Evolutionary conservation across 2,113 vertebrate species (phyloP), one percentile per base, ranked within the genome.

Genomic region (Isurus oxyrinchus): DNA sequence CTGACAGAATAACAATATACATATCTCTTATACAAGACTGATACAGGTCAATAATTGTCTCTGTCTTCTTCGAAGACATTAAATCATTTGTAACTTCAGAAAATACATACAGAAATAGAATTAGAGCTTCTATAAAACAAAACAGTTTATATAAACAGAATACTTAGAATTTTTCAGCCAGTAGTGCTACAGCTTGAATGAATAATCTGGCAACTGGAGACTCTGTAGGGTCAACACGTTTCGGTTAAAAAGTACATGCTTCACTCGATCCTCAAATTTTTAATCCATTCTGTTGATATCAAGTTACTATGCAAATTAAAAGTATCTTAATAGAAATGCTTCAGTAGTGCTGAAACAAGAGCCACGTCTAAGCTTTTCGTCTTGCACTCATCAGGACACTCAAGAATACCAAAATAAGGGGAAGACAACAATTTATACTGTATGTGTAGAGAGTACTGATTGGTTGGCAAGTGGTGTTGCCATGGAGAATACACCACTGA

Each of bases 51-150:
- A 66, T 94, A 94, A 94, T 57, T 90, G 27, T 76, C 55, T 57
- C 31, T 63, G 90, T 94, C 90, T 94, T 94, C 90, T 94, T 63
- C 90, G 90, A 94, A 94, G 90, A 94, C 90, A 66, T 63, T 94
- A 63, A 63, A 94, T 61, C 90, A 63, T 40, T 63, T 44, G 40
- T n/a, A 59, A 91, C n/a, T 94, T 61, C 19, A 94, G 59, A 94
- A 94, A 94, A 63, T 94, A 94, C 90, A 61, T 93, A 84, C 81
- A 84, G 81, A 84, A 84, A 49, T 84, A 94, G 57, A n/a, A 94
- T 94, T 40, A 94, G 35, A 40, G 35, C 61, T 94, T 94, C 31
- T 21, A 66, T 94, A 94, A 84, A 84, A 84, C 81, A 49, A 44
- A n/a, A 91, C 88, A 93, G n/a, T 94, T 63, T 94, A 94, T 40